Evolutionary conservation across 2,888 invertebrate genomes (phyloP).

Genomic region (Rhagonycha fulva): DNA sequence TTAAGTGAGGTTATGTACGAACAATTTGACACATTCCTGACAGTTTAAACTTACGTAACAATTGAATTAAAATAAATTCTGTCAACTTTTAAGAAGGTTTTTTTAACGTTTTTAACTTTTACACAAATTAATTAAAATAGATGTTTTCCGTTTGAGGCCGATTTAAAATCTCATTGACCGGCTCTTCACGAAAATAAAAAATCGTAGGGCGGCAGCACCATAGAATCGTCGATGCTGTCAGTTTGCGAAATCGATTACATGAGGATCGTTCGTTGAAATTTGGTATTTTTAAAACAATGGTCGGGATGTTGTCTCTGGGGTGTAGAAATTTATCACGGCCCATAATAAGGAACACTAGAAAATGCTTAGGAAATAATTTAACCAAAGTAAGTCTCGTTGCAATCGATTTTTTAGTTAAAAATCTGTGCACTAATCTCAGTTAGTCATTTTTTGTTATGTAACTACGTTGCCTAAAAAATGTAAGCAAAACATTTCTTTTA

Average conservation of each 20-base stretch:
- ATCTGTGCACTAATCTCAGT: background rate
- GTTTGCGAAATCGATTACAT: constrained; percentile 9
- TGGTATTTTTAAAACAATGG: constrained; percentile 45
- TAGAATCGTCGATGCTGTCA: background rate
- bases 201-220: background rate
- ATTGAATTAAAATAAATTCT: background rate
- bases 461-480: background rate
- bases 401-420: background rate
- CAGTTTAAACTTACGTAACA: background rate
- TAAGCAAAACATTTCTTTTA: background rate
- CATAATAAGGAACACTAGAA: constrained; percentile 45
- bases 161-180: background rate
- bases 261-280: background rate
- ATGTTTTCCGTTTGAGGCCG: background rate
- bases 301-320: constrained; percentile 57
- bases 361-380: constrained; percentile 44
- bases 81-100: background rate
- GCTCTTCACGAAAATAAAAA: background rate
- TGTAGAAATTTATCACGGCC: constrained; percentile 56
- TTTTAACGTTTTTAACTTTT: background rate
- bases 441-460: background rate
- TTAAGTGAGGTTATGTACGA: background rate
- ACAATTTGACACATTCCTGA: background rate
- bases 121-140: background rate
- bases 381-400: constrained; percentile 45